phyloP scores from a whole-genome alignment of 1,140 invertebrate genomes.

The Euschistus heros region DNA sequence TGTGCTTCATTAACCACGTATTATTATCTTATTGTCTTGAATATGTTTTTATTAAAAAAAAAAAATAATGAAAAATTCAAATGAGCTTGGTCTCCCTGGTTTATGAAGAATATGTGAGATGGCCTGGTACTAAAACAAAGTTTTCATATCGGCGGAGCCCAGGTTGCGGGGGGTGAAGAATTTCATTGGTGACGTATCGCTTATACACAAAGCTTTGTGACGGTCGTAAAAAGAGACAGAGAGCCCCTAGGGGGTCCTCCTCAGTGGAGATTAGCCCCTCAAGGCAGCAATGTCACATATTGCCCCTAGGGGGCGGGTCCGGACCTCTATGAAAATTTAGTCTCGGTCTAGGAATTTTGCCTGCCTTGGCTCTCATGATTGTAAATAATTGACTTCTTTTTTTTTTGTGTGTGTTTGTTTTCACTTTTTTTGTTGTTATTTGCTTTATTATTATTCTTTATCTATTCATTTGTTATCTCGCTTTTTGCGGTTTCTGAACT shows the following conservation, averaged over 20 bases:
- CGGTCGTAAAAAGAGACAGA: not conserved
- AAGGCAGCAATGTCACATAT: not conserved
- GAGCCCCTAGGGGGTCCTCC: not conserved
- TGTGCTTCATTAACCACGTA: too few species aligned
- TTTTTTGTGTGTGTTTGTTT: too few species aligned
- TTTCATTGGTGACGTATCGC: conserved; percentile 5
- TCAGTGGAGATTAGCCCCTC: conserved; percentile 1
- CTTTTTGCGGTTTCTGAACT: conserved; percentile 11
- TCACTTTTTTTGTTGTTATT: too few species aligned
- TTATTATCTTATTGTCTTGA: too few species aligned
- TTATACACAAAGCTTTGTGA: conserved; percentile 10
- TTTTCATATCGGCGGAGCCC: not conserved
- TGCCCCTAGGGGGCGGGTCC: not conserved
- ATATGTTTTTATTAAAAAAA: too few species aligned
- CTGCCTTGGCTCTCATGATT: too few species aligned
- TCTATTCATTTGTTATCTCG: conserved; percentile 12
- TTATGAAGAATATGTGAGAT: not conserved
- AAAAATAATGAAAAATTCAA: too few species aligned
- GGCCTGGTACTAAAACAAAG: not conserved
- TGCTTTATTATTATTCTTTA: too few species aligned
- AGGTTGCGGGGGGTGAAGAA: not conserved
- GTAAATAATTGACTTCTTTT: too few species aligned
- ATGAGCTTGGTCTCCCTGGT: too few species aligned
- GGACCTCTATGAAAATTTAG: not conserved
- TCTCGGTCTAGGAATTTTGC: too few species aligned